These are phyloP conservation scores for Ectobius pallidus DNA, from an alignment of 2,888 invertebrate species.

Conservation along the genomic window DNA sequence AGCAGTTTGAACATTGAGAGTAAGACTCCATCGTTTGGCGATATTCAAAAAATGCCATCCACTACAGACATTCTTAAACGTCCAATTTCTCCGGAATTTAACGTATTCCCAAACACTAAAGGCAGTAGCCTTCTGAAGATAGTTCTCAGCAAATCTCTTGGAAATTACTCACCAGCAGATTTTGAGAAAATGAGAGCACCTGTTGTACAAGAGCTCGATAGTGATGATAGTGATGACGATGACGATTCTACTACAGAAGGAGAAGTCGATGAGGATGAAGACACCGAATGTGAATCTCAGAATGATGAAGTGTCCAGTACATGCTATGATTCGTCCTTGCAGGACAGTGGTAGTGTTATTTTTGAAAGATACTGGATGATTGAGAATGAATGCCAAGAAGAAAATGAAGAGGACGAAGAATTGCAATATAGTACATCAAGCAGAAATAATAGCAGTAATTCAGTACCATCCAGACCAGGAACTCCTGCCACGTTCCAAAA, in stretches of 20 bases:
- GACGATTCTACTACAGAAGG: background rate
- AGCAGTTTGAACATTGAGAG: no score
- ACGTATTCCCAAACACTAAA: background rate
- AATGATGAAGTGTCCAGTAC: background rate
- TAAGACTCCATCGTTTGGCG: no score
- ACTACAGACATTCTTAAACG: background rate
- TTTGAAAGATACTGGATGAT: slow-evolving; percentile 1
- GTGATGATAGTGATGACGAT: background rate
- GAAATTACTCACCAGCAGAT: slow-evolving; percentile 6
- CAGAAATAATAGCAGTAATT: no score
- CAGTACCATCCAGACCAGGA: no score
- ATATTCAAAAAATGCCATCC: background rate
- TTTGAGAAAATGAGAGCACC: slow-evolving; percentile 22
- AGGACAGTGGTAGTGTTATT: background rate
- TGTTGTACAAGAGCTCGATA: background rate
- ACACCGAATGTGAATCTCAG: background rate
- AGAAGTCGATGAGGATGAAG: background rate
- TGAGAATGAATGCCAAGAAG: background rate
- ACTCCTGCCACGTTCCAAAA: background rate
- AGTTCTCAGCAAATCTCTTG: slow-evolving; percentile 12
- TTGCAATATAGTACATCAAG: background rate
- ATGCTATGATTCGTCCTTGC: background rate
- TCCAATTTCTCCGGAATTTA: slow-evolving; percentile 5
- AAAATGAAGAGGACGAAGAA: background rate
- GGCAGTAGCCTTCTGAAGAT: background rate